Evolutionary conservation across 2,113 vertebrate species (phyloP).

Genomic region (Caretta caretta): DNA sequence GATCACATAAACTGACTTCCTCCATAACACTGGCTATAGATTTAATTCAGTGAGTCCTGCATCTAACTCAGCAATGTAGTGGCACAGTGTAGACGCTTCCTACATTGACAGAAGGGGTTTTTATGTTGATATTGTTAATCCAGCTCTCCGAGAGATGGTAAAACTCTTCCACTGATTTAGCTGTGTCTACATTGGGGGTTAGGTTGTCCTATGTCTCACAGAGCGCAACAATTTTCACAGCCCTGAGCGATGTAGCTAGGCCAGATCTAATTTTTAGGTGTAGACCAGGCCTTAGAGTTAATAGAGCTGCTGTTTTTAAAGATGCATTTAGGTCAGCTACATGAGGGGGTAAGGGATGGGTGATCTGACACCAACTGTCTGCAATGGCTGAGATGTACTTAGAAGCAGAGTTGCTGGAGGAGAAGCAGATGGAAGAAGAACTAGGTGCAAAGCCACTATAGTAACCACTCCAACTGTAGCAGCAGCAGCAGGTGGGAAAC

Average conservation of each 20-base stretch:
- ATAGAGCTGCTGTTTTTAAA: neutral
- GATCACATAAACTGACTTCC: neutral
- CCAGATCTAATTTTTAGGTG: neutral
- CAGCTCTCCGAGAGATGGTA: neutral
- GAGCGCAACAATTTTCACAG: neutral
- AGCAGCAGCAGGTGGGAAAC: neutral
- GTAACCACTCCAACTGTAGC: neutral
- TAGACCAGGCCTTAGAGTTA: neutral
- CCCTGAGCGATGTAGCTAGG: neutral
- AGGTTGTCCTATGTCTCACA: neutral
- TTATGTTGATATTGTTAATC: neutral
- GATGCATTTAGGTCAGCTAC: neutral
- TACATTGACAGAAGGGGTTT: neutral
- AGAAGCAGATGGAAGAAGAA: neutral
- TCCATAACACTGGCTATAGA: neutral
- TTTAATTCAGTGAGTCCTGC: neutral
- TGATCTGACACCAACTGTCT: neutral
- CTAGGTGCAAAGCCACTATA: neutral
- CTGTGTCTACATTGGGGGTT: neutral
- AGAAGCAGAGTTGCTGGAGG: neutral
- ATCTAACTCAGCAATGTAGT: neutral
- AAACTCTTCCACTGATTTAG: neutral
- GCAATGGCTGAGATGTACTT: neutral
- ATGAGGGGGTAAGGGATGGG: neutral
- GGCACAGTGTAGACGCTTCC: neutral